A percentile compares a stretch with the other conserved stretches of the same genome.
Conservation (phyloP, 2,113 vertebrate species). For the Mormyrus iriodes region DNA sequence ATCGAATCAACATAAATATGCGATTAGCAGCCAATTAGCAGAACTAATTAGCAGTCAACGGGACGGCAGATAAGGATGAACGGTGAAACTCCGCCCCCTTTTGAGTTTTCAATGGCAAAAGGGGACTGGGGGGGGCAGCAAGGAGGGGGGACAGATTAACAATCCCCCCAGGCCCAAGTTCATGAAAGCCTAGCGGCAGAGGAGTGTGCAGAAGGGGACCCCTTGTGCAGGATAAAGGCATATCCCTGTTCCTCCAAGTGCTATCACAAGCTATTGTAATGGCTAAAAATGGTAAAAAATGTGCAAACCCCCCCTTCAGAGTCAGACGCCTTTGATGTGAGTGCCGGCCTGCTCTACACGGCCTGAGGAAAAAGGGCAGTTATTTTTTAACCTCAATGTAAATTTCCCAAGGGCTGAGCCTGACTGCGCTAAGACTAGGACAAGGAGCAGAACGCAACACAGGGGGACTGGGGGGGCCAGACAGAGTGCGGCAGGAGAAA, state of each 20-base stretch:
- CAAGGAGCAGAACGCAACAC: too few relatives aligned
- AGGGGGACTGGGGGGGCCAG: too few relatives aligned
- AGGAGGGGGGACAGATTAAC: neutral
- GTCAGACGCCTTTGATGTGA: neutral
- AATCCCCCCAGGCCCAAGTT: neutral
- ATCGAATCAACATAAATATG: conserved; percentile 15
- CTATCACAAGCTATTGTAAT: neutral
- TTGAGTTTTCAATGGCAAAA: neutral
- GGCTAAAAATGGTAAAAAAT: neutral
- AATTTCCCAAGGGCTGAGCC: neutral
- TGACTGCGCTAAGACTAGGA: neutral
- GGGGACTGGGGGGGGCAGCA: neutral
- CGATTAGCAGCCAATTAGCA: conserved; percentile 7
- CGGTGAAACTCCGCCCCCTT: neutral
- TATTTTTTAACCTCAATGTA: neutral
- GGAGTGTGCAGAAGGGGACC: neutral
- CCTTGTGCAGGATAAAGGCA: neutral
- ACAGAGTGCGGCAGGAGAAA: neutral
- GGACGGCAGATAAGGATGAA: neutral
- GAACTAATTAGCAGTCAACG: neutral
- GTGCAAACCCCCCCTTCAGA: neutral
- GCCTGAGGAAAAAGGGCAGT: neutral
- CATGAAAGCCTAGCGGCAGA: neutral
- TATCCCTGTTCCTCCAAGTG: neutral
- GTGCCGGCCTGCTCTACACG: neutral